Evolutionary conservation across 2,797 vertebrate species (phyloP), one percentile per base, ranked within the genome.

Genomic region (Telmatherina bonti): DNA sequence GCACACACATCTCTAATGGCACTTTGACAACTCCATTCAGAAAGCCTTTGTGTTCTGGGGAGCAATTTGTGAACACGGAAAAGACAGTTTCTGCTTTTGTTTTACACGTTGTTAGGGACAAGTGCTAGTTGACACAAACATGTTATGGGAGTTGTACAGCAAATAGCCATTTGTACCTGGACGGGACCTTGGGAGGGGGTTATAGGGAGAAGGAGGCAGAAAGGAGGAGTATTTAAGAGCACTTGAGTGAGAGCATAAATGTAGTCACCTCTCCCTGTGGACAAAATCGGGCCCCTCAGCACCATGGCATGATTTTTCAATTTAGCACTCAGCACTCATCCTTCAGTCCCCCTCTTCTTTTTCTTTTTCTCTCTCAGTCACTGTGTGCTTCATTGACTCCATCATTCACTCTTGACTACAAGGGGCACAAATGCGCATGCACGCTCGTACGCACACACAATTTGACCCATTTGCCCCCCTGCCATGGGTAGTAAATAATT

Each of bases 81-180:
- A 94, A 87, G 87, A 74, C 88, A 5, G 68, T 76, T 77, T 71
- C 24, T 63, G 61, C 62, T 51, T 95, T 89, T 95, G 94, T 96
- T 95, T 93, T 94, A 96, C 95, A 95, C 93, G 93, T 93, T 96
- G 94, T 95, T 93, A 93, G 92, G 85, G 93, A 91, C 89, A 87
- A 90, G 87, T 85, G 74, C 83, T 79, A 85, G 75, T 92, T 87
- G 93, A 94, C 91, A 92, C 91, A 93, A 93, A 93, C 88, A 85
- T 94, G 95, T 92, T 92, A 90, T 94, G 77, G 82, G 94, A 94
- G 92, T 94, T 95, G 94, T 96, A 96, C 95, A 96, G 94, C 95
- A 97, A 96, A 96, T 93, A 93, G 92, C 95, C 95, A 96, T 97
- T 97, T 97, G 96, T 96, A 96, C 94, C 95, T 95, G 93, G 93